A percentile compares a stretch with the other conserved stretches of the same genome.
Evolutionary conservation across 1,140 invertebrate species (phyloP).

Genomic region (Eciton burchellii): DNA sequence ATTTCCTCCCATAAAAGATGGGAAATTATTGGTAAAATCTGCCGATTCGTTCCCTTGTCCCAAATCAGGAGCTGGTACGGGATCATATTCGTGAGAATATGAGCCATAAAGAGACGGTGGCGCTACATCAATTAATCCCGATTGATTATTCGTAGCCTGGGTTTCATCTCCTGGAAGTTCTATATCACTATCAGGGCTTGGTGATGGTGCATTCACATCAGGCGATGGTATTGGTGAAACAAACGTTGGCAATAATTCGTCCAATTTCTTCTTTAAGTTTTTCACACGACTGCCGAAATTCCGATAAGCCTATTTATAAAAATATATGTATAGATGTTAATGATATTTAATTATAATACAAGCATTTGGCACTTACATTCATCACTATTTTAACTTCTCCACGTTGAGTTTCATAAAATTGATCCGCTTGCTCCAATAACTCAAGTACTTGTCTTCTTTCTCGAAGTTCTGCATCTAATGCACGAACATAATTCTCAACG

Average conservation of each 20-base stretch:
- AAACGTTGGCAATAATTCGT: constrained; percentile 90
- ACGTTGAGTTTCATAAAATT: constrained; percentile 95
- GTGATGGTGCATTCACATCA: constrained; percentile 93
- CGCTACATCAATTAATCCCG: constrained; percentile 80
- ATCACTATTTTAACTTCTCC: constrained; percentile 97
- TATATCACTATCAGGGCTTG: constrained; percentile 92
- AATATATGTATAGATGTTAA: constrained; percentile 11
- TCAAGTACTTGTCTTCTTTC: constrained; percentile 91
- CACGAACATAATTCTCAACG: constrained; percentile 92
- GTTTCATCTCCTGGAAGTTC: constrained; percentile 88
- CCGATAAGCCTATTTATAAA: constrained; percentile 92
- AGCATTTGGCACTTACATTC: constrained; percentile 89
- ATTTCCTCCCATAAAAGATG: constrained; percentile 84
- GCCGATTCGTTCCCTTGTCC: constrained; percentile 72
- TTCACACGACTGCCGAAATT: constrained; percentile 95
- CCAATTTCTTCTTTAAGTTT: constrained; percentile 93
- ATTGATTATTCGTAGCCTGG: constrained; percentile 76
- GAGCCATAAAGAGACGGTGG: constrained; percentile 83
- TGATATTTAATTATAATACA: neutral
- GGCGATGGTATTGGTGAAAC: constrained; percentile 90
- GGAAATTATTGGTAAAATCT: constrained; percentile 83
- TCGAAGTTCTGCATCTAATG: constrained; percentile 93
- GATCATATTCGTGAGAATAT: constrained; percentile 83
- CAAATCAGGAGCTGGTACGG: constrained; percentile 77
- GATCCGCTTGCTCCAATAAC: constrained; percentile 91